Evolutionary conservation across 1,140 invertebrate genomes (phyloP).

Genomic region (Drosophila rufa): DNA sequence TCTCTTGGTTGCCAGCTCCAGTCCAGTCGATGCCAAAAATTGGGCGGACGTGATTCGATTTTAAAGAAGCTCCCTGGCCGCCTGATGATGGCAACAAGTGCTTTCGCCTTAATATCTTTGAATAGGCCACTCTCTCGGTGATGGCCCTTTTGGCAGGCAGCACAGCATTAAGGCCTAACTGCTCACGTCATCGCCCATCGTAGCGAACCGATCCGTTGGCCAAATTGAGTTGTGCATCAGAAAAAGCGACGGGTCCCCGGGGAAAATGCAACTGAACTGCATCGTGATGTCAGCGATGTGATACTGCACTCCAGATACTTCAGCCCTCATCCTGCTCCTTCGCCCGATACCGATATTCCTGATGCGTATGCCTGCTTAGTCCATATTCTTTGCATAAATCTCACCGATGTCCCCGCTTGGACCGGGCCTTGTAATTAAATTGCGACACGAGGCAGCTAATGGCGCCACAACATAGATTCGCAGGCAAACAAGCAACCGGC

Average conservation of each 20-base stretch:
- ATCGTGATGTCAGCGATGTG: slow-evolving; percentile 59
- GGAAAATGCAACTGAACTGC: slow-evolving; percentile 48
- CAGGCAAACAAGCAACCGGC: slow-evolving; percentile 56
- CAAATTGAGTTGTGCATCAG: slow-evolving; percentile 76
- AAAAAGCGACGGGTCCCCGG: slow-evolving; percentile 44
- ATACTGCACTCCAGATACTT: neutral
- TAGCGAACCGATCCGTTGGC: slow-evolving; percentile 24
- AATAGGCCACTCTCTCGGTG: slow-evolving; percentile 50
- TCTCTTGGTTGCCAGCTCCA: slow-evolving; percentile 5
- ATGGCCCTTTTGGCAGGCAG: slow-evolving; percentile 31
- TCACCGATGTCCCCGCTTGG: slow-evolving; percentile 43
- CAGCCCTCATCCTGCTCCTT: neutral
- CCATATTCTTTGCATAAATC: slow-evolving; percentile 72
- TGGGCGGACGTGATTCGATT: slow-evolving; percentile 84
- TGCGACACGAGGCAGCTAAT: slow-evolving; percentile 74
- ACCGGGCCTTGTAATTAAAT: slow-evolving; percentile 73
- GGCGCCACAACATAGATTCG: slow-evolving; percentile 77
- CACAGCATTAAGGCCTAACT: slow-evolving; percentile 28
- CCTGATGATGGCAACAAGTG: slow-evolving; percentile 59
- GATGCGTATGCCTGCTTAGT: slow-evolving; percentile 36
- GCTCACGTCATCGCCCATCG: slow-evolving; percentile 26
- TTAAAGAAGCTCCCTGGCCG: slow-evolving; percentile 73
- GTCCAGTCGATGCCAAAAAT: slow-evolving; percentile 56
- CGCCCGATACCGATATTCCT: slow-evolving; percentile 7
- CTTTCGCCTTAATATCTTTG: slow-evolving; percentile 63